phyloP scores from a whole-genome alignment of 1,140 invertebrate genomes.

The Calliopsis andreniformis region DNA sequence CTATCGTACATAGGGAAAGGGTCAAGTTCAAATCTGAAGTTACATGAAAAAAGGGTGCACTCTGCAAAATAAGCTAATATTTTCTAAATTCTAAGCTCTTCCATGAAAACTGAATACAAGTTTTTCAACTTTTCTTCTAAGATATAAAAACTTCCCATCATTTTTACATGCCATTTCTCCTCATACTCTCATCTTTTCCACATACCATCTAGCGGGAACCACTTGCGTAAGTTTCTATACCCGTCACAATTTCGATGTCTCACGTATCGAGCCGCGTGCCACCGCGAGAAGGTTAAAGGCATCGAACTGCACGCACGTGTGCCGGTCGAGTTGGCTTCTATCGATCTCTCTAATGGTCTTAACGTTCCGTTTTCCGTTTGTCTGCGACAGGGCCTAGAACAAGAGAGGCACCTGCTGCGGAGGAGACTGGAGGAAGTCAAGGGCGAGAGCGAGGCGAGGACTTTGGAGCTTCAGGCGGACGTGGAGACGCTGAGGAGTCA shows the following conservation, averaged over 20 bases:
- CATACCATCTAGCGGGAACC: too few species aligned
- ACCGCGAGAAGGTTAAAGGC: not conserved
- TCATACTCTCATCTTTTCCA: too few species aligned
- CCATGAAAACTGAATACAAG: too few species aligned
- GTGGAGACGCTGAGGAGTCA: slow-evolving; percentile 88
- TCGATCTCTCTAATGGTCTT: slow-evolving; percentile 32
- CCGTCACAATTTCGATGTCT: not conserved
- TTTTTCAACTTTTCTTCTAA: too few species aligned
- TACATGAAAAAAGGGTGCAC: too few species aligned
- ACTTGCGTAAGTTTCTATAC: too few species aligned
- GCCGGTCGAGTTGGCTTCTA: slow-evolving; percentile 24
- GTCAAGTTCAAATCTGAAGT: too few species aligned
- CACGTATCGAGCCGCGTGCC: not conserved
- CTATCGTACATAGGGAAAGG: too few species aligned
- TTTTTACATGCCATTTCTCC: too few species aligned
- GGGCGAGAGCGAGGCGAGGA: slow-evolving; percentile 93
- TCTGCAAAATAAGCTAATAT: too few species aligned
- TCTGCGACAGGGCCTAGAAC: slow-evolving; percentile 91
- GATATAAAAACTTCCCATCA: too few species aligned
- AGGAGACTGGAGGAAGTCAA: slow-evolving; percentile 91
- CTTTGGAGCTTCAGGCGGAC: slow-evolving; percentile 93
- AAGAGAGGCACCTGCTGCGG: slow-evolving; percentile 93
- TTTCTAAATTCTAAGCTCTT: too few species aligned
- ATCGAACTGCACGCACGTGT: not conserved
- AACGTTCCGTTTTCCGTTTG: not conserved